phyloP scores from a whole-genome alignment of 37 sponge, comb jelly and placozoan genomes.

The Spongilla lacustris region DNA sequence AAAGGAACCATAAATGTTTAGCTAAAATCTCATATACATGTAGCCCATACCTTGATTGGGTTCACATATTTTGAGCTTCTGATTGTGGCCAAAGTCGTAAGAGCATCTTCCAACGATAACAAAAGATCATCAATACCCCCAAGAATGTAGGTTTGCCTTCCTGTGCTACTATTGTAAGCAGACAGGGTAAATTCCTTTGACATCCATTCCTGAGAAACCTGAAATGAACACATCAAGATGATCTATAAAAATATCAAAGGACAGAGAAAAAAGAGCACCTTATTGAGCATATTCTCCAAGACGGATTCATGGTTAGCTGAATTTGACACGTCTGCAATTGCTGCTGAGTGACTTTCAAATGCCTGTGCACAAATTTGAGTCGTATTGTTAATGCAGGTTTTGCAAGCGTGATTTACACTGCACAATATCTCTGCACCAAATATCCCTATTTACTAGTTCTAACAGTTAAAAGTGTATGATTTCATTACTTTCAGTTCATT shows the following conservation, averaged over 20 bases:
- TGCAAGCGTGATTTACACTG: background rate
- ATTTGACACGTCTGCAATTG: constrained; percentile 52
- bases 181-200: constrained; percentile 57
- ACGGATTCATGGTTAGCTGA: constrained; percentile 66
- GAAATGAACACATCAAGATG: background rate
- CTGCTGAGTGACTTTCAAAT: constrained; percentile 47
- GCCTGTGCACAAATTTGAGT: constrained; percentile 2
- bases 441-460: background rate
- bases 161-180: constrained; percentile 34
- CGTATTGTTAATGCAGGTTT: no score
- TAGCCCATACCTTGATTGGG: constrained; percentile 68
- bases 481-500: background rate
- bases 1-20: background rate
- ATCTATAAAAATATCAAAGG: background rate
- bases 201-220: constrained; percentile 51
- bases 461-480: background rate
- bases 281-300: constrained; percentile 72
- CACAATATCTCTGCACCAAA: background rate
- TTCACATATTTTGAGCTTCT: constrained; percentile 72
- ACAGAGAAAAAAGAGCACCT: constrained; percentile 22
- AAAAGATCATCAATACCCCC: constrained; percentile 70
- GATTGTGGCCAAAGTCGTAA: constrained; percentile 72
- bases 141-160: constrained; percentile 39
- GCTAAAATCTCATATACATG: background rate
- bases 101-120: constrained; percentile 73